These are phyloP conservation scores for Trissoscelio sp. DNA, from an alignment of 2,888 invertebrate species.

Conservation along the genomic window DNA sequence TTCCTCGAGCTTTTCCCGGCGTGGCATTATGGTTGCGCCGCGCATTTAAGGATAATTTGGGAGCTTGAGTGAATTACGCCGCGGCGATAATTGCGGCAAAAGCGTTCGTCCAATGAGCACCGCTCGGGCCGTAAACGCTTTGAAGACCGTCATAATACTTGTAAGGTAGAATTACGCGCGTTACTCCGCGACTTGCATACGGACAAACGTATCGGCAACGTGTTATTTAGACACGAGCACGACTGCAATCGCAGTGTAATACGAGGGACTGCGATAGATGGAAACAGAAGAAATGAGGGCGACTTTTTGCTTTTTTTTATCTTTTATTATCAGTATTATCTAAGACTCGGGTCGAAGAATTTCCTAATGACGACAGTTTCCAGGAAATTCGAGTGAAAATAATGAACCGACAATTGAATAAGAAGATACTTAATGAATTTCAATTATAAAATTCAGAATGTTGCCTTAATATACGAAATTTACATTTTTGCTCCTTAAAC, in stretches of 20 bases:
- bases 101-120: constrained; percentile 60
- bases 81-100: constrained; percentile 69
- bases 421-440: no score
- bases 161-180: constrained; percentile 66
- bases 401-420: constrained; percentile 31
- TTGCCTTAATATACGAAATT: no score
- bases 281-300: constrained; percentile 5
- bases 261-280: no score
- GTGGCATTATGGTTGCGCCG: constrained; percentile 56
- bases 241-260: no score
- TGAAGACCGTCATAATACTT: constrained; percentile 65
- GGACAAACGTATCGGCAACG: constrained; percentile 64
- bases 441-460: no score
- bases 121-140: constrained; percentile 65
- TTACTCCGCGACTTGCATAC: constrained; percentile 58
- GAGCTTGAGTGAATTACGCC: constrained; percentile 70
- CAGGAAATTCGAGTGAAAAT: constrained; percentile 37
- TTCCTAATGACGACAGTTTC: constrained; percentile 52
- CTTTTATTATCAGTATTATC: constrained; percentile 29
- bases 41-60: constrained; percentile 70
- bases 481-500: no score
- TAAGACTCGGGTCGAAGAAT: constrained; percentile 47
- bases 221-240: constrained; percentile 64
- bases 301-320: neutral
- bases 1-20: constrained; percentile 65